Conservation (phyloP, 2,888 invertebrate genomes). For the Synanthedon vespiformis region DNA sequence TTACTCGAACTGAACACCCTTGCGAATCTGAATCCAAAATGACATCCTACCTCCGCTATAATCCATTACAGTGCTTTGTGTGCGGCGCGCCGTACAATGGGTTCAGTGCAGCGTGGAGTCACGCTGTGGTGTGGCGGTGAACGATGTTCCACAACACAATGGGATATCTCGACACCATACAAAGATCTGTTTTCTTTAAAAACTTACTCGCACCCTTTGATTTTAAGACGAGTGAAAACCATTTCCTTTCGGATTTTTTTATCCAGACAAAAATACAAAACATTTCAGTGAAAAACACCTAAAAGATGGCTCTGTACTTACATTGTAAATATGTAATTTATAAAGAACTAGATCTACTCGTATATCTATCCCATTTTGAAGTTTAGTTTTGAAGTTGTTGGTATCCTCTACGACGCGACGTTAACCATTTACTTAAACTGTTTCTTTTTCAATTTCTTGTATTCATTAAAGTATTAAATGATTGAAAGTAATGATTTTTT, state of each 20-base stretch:
- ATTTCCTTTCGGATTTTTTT: background rate
- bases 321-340: too few species aligned
- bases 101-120: conserved; percentile 21
- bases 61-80: conserved; percentile 27
- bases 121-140: conserved; percentile 13
- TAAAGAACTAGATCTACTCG: too few species aligned
- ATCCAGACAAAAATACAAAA: too few species aligned
- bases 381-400: too few species aligned
- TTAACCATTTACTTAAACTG: too few species aligned
- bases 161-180: conserved; percentile 4
- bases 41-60: conserved; percentile 10
- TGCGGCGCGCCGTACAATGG: conserved; percentile 17
- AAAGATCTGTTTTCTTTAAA: conserved; percentile 1
- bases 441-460: too few species aligned
- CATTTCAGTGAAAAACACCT: too few species aligned
- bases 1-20: background rate
- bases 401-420: too few species aligned
- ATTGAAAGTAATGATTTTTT: too few species aligned
- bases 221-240: background rate
- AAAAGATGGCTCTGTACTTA: too few species aligned
- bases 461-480: too few species aligned
- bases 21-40: background rate
- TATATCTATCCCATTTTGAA: too few species aligned
- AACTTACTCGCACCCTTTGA: background rate
- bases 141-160: conserved; percentile 23